phyloP scores from a whole-genome alignment of 2,888 invertebrate genomes.

The Allacma fusca region DNA sequence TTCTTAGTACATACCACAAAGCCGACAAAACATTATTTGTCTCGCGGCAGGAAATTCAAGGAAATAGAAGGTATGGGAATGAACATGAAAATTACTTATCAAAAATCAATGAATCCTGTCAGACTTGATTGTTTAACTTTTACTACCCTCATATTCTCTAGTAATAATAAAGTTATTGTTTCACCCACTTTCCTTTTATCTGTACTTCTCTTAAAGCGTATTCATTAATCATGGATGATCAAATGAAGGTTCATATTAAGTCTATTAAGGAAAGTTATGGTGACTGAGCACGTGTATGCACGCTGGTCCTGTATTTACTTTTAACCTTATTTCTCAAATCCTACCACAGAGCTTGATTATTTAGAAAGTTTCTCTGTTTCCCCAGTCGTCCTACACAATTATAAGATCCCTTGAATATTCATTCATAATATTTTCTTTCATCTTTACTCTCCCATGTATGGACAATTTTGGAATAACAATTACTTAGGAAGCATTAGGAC shows the following conservation, averaged over 20 bases:
- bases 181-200: not conserved
- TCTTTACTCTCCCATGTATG: too few relatives aligned
- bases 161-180: constrained; percentile 22
- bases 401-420: constrained; percentile 1
- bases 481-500: too few relatives aligned
- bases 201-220: not conserved
- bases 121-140: constrained; percentile 7
- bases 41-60: not conserved
- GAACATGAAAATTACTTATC: not conserved
- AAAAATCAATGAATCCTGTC: constrained; percentile 5
- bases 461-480: too few relatives aligned
- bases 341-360: not conserved
- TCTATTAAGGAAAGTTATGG: not conserved
- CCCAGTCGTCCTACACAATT: not conserved
- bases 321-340: not conserved
- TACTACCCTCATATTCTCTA: not conserved
- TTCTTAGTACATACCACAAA: not conserved
- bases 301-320: not conserved
- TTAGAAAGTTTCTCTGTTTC: not conserved
- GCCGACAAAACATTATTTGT: not conserved
- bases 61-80: not conserved
- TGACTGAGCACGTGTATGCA: not conserved
- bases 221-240: constrained; percentile 23
- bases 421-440: not conserved
- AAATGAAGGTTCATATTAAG: constrained; percentile 3